phyloP scores from a whole-genome alignment of 2,888 invertebrate genomes.

The Polia nebulosa region DNA sequence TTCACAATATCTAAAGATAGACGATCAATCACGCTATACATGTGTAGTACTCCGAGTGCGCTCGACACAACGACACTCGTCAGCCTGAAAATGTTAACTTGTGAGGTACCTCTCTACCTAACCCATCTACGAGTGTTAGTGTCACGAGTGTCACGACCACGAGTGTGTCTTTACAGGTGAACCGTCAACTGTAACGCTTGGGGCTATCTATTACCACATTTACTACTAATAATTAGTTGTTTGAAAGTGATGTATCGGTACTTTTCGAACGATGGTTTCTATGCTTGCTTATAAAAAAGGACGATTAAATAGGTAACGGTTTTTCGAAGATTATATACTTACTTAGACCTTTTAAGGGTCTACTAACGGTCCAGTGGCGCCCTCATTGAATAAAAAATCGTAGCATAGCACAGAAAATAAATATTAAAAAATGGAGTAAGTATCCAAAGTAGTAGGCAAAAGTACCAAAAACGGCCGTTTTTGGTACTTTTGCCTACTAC shows the following conservation, averaged over 20 bases:
- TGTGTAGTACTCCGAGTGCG: no score
- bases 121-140: no score
- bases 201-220: neutral
- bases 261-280: neutral
- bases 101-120: neutral
- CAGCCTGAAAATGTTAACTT: slow-evolving; percentile 1
- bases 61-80: neutral
- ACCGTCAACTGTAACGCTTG: neutral
- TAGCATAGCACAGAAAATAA: no score
- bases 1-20: slow-evolving; percentile 30
- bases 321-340: neutral
- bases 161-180: neutral
- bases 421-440: no score
- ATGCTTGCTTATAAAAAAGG: neutral
- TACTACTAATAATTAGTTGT: no score
- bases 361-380: no score
- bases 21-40: slow-evolving; percentile 38
- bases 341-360: no score
- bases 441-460: no score
- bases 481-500: no score
- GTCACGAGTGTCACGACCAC: no score
- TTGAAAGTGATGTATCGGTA: neutral
- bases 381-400: no score
- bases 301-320: neutral
- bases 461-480: no score